Base-by-base conservation (phyloP, 2,797 vertebrate genomes). In the Crypturellus tataupa region DNA sequence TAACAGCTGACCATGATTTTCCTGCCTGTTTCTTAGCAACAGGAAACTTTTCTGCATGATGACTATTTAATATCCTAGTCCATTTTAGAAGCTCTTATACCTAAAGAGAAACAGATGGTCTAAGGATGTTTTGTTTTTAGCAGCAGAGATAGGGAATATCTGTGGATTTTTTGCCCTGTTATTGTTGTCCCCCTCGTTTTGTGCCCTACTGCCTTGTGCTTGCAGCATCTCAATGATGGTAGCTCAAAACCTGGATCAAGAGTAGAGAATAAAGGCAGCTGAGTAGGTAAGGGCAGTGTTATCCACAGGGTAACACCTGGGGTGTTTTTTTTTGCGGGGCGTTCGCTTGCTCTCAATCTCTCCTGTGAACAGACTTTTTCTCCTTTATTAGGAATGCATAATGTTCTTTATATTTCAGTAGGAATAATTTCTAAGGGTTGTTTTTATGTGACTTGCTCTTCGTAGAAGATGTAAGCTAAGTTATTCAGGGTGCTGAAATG, bases 21-120 rank as follows among this genome's bases (percentile, higher is more conserved):
- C 42, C 33, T 62, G 78, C 65, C 64, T 72, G 90, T 96, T 96
- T 89, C 96, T 89, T 96, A 97, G 94, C 95, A 97, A 95, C 90
- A 44, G 37, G 29, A 69, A 97, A 89, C 87, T 92, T 96, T 96
- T 87, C 81, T 92, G 49, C 39, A 86, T 62, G 33, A 78, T 79
- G 79, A 40, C 60, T 96, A 58, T 90, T 94, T 96, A 95, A 94
- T 93, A 91, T 56, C 79, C 60, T 79, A 77, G 62, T 93, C 75
- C 40, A 15, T 85, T 95, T 81, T 87, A 85, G 81, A 77, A 93
- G 85, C 39, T 88, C 93, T 93, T 91, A 83, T 85, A 91, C 84
- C 87, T 53, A 55, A 83, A 92, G 88, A 92, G 35, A 35, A 94
- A 56, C 94, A 97, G 91, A 95, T 97, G 95, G 94, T 85, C 85